These are phyloP conservation scores for Leptopilina boulardi DNA, from an alignment of 1,140 invertebrate species.

Conservation along the genomic window DNA sequence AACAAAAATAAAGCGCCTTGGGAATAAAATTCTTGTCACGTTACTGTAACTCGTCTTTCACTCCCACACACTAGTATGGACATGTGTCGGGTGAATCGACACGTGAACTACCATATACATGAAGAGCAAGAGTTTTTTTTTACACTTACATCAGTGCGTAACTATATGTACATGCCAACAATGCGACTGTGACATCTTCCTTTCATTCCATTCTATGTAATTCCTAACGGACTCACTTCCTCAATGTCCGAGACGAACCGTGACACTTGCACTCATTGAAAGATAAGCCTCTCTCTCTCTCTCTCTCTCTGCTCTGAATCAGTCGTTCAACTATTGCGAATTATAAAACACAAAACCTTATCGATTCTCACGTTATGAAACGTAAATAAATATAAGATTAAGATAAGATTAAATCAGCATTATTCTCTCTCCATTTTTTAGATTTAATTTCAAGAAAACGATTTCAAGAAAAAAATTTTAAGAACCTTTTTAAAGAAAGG, in stretches of 20 bases:
- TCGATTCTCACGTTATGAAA: neutral
- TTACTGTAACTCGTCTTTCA: neutral
- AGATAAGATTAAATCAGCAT: too few relatives aligned
- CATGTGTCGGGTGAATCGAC: conserved; percentile 9
- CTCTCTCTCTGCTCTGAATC: neutral
- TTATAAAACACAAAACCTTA: neutral
- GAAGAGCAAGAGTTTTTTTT: conserved; percentile 28
- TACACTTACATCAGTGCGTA: conserved; percentile 21
- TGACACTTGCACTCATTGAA: conserved; percentile 18
- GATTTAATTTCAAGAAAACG: neutral
- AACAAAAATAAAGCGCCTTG: neutral
- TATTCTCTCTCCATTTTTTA: too few relatives aligned
- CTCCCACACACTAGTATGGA: conserved; percentile 3
- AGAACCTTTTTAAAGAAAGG: too few relatives aligned
- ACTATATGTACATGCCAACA: conserved; percentile 11
- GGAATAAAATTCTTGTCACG: conserved; percentile 1
- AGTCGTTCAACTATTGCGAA: neutral
- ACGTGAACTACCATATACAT: neutral
- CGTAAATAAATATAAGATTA: too few relatives aligned
- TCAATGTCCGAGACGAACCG: conserved; percentile 14
- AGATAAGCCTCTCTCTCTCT: neutral
- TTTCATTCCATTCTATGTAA: conserved; percentile 21
- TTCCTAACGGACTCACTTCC: conserved; percentile 12
- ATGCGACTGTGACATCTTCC: conserved; percentile 18
- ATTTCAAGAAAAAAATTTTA: neutral